A percentile compares a stretch with the other conserved stretches of the same genome.
These are phyloP conservation scores for Xestoiulus laeticollis DNA, from an alignment of 2,888 invertebrate genomes.

Conservation along the genomic window DNA sequence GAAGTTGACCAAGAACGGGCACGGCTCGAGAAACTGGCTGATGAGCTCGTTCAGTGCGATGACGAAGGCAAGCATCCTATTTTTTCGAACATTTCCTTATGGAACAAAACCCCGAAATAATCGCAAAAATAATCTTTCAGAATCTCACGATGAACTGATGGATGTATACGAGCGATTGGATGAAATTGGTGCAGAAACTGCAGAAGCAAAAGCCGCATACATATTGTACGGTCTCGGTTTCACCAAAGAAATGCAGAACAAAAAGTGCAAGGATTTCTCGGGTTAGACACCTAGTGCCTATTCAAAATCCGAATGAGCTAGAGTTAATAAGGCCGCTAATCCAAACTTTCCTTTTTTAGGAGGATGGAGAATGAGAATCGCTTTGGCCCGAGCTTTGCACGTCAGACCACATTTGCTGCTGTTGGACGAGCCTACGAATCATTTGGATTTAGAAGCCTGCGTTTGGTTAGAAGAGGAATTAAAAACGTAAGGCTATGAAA, in stretches of 20 bases:
- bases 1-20: slow-evolving; percentile 96
- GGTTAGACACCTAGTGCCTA: slow-evolving; percentile 58
- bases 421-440: slow-evolving; percentile 71
- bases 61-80: slow-evolving; percentile 75
- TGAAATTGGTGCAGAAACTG: slow-evolving; percentile 94
- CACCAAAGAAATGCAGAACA: slow-evolving; percentile 72
- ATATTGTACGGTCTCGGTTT: slow-evolving; percentile 98
- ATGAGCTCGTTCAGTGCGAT: slow-evolving; percentile 83
- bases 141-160: slow-evolving; percentile 94
- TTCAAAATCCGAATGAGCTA: not conserved
- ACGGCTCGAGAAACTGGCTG: slow-evolving; percentile 89
- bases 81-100: not conserved
- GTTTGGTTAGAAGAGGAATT: slow-evolving; percentile 99
- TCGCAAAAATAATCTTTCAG: slow-evolving; percentile 65
- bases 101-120: too few relatives aligned
- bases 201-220: slow-evolving; percentile 91
- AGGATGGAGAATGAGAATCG: slow-evolving; percentile 73
- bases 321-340: not conserved
- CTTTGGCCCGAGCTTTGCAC: slow-evolving; percentile 70
- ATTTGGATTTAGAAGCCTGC: slow-evolving; percentile 87
- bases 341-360: slow-evolving; percentile 61
- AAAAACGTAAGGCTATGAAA: slow-evolving; percentile 73
- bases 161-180: slow-evolving; percentile 98
- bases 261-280: slow-evolving; percentile 74
- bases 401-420: slow-evolving; percentile 70